phyloP scores from a whole-genome alignment of 2,888 invertebrate species.

The Luffia ferchaultella region DNA sequence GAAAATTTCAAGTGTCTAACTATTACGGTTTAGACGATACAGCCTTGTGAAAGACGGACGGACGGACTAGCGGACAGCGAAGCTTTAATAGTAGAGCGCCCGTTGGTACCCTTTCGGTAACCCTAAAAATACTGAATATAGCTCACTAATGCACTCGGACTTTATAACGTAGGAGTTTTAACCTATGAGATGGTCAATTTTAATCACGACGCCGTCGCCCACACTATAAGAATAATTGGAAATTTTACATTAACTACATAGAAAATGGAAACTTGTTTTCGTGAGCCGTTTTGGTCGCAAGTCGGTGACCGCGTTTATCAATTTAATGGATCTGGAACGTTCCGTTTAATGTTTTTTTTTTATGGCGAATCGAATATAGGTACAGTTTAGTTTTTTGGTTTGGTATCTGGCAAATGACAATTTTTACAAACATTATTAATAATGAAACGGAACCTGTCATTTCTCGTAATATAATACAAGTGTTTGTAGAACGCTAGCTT shows the following conservation, averaged over 20 bases:
- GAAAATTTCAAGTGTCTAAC: not conserved
- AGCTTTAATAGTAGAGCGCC: not conserved
- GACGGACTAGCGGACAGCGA: not conserved
- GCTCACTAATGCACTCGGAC: not conserved
- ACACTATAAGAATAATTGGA: not conserved
- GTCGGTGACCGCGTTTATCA: not conserved
- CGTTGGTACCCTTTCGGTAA: not conserved
- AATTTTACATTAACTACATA: not conserved
- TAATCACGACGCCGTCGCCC: not conserved
- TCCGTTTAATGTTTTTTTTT: not conserved
- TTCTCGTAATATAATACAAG: not conserved
- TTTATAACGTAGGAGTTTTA: not conserved
- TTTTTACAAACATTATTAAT: not conserved
- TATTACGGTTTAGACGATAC: not conserved
- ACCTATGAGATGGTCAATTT: not conserved
- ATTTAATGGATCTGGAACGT: not conserved
- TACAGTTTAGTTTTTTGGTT: too few species aligned
- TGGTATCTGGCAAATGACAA: not conserved
- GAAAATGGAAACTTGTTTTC: not conserved
- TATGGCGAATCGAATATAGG: not conserved
- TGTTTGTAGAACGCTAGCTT: not conserved
- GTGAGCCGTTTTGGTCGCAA: not conserved
- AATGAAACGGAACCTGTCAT: not conserved
- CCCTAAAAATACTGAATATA: not conserved
- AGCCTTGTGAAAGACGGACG: not conserved